These are phyloP conservation scores for Drosophila obscura DNA, from an alignment of 1,140 invertebrate species.

Conservation along the genomic window DNA sequence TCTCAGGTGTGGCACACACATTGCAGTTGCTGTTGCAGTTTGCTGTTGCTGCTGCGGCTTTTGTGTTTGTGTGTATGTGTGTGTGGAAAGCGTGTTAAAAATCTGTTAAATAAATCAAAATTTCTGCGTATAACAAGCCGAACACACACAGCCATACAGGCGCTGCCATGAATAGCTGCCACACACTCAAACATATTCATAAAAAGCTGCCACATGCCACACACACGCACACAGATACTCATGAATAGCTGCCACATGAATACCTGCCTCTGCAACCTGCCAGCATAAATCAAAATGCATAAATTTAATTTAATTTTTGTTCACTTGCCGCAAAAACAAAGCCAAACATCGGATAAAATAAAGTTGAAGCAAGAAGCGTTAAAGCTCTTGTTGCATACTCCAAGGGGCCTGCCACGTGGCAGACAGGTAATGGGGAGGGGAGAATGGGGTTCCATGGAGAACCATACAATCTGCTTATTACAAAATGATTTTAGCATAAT, in stretches of 20 bases:
- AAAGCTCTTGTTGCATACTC: slow-evolving; percentile 24
- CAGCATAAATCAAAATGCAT: slow-evolving; percentile 49
- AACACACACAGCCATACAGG: slow-evolving; percentile 5
- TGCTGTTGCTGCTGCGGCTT: slow-evolving; percentile 11
- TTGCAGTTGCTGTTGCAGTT: slow-evolving; percentile 18
- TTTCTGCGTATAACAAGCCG: slow-evolving; percentile 33
- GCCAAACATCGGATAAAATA: slow-evolving; percentile 1
- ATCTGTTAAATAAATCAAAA: slow-evolving; percentile 64
- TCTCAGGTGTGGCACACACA: slow-evolving; percentile 57
- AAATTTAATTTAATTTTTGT: slow-evolving; percentile 44
- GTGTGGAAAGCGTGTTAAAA: slow-evolving; percentile 39
- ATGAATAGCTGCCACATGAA: too few species aligned
- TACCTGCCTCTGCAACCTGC: slow-evolving; percentile 1
- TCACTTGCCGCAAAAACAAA: slow-evolving; percentile 5
- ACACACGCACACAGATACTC: too few species aligned
- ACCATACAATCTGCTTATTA: slow-evolving; percentile 12
- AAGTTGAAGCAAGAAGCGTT: slow-evolving; percentile 4
- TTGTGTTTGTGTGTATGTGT: slow-evolving; percentile 14
- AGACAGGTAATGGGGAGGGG: too few species aligned
- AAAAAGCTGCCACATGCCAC: too few species aligned
- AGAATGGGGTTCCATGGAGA: too few species aligned
- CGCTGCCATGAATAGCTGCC: neutral
- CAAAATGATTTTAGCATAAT: slow-evolving; percentile 12
- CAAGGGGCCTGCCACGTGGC: slow-evolving; percentile 1
- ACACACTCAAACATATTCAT: too few species aligned